Base-by-base conservation (phyloP, 2,113 vertebrate genomes). In the Chroicocephalus ridibundus region DNA sequence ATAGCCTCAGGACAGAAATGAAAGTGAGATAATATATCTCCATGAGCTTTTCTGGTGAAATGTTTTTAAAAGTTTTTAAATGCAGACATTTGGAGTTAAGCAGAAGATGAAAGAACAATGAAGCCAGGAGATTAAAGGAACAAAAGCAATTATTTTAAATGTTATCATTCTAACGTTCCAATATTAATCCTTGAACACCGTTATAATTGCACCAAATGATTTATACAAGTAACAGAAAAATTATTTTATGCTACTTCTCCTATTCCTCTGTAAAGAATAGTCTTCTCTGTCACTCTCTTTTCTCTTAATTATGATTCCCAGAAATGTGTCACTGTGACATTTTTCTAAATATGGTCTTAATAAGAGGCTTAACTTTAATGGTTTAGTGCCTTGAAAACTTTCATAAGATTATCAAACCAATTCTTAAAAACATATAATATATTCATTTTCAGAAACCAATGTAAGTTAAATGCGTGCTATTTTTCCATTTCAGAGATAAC, bases 31-130 rank as follows among this genome's bases (percentile, higher is more conserved):
- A 68, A 72, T 75, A 40, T 25, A 94, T 76, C 60, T 93, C 70
- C n/a, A 14, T 74, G 34, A 94, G 62, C 36, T 90, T 88, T 95
- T 85, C 81, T 90, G 47, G 64, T 55, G 49, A 95, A 96, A 86
- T 90, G 75, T 83, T 95, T 92, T 76, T 74, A 74, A 89, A 90
- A 95, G 87, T 94, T 97, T 96, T 93, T 88, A 88, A 93, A 91
- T 72, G 77, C 36, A 95, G 93, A 62, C 86, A 72, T 72, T 95
- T 86, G 86, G 62, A 76, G 95, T 96, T 95, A 89, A 86, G 61
- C 57, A 94, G 78, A 94, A 96, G 65, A 91, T 91, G 88, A 94
- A 97, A 89, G 90, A 96, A 89, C 84, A 95, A 55, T 78, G 70
- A 94, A 97, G 51, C 46, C 34, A 46, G 31, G 75, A 87, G 47